Base-by-base conservation (phyloP, 2,113 vertebrate species). In the Gobio gobio region DNA sequence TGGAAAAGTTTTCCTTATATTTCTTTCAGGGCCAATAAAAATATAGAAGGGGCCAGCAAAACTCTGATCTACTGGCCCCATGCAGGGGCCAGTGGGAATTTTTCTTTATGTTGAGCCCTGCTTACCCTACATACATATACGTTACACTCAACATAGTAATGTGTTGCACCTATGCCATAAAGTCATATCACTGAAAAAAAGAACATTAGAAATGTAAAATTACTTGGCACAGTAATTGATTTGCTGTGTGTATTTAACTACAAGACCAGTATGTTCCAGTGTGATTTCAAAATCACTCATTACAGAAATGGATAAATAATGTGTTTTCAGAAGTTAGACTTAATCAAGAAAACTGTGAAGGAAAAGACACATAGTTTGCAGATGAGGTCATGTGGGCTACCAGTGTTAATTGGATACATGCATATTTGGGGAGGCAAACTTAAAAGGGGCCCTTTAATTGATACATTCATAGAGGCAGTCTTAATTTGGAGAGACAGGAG, bases 401-500 rank as follows among this genome's bases (percentile, higher is more conserved):
- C 87, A 86, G 24, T 58, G 16, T 77, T 90, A 92, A 93, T 88
- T 91, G 88, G 84, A 91, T 88, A 91, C 87, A 91, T 83, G 87
- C 84, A 91, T 80, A 91, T 92, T 91, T 91, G 89, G 83, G 81
- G 82, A 83, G n/a, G 36, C 83, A 63, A 92, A 90, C 79, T 91
- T 91, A 91, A 91, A 86, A 1, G 87, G 75, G 87, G 75, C 47
- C 86, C 87, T 92, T 91, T 90, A 93, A 93, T 92, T 74, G 89
- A 91, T 91, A 86, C 90, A 92, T 91, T 91, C 89, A 93, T 93
- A 88, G 93, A 92, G 92, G 88, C 86, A 83, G 85, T 79, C 78
- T 90, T 91, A 91, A 94, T 92, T 86, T 85, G 88, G 93, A 91
- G 88, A 90, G 91, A 93, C 92, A 92, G 85, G 85, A 90, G 86